Evolutionary conservation across 2,797 vertebrate species (phyloP).

Genomic region (Cryptoblepharus egeriae): DNA sequence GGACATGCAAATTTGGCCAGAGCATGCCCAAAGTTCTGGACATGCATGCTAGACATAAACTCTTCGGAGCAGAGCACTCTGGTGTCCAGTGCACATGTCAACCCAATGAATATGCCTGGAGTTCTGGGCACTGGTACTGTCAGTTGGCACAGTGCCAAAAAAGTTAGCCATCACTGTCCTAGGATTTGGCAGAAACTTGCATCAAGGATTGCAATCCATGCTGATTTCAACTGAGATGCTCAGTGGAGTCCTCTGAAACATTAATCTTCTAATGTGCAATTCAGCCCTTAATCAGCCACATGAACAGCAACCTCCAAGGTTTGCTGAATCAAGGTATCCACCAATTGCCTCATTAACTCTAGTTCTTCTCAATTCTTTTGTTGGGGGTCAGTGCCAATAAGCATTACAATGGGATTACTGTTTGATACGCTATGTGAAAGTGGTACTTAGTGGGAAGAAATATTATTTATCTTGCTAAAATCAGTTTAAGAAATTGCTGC

Average conservation of each 20-base stretch:
- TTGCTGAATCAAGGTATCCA: not conserved
- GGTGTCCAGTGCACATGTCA: too few species aligned
- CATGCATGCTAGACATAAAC: too few species aligned
- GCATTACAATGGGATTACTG: slow-evolving; percentile 46
- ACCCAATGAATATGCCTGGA: too few species aligned
- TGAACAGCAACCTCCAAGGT: not conserved
- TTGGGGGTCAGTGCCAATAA: slow-evolving; percentile 33
- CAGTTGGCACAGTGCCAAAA: too few species aligned
- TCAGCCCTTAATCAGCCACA: slow-evolving; percentile 21
- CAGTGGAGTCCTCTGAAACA: slow-evolving; percentile 11
- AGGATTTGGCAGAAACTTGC: too few species aligned
- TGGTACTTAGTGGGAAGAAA: slow-evolving; percentile 51
- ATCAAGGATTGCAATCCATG: not conserved
- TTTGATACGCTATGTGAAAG: slow-evolving; percentile 51
- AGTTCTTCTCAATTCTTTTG: not conserved
- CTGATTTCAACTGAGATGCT: not conserved
- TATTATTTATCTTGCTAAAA: slow-evolving; percentile 61
- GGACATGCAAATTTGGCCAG: too few species aligned
- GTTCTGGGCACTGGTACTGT: too few species aligned
- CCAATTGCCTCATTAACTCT: not conserved
- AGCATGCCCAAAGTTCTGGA: too few species aligned
- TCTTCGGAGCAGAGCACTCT: too few species aligned
- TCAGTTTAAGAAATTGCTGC: slow-evolving; percentile 42
- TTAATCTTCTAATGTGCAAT: rapidly evolving
- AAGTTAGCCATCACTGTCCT: too few species aligned